phyloP scores from a whole-genome alignment of 1,140 invertebrate genomes.

The Steinernema feltiae region DNA sequence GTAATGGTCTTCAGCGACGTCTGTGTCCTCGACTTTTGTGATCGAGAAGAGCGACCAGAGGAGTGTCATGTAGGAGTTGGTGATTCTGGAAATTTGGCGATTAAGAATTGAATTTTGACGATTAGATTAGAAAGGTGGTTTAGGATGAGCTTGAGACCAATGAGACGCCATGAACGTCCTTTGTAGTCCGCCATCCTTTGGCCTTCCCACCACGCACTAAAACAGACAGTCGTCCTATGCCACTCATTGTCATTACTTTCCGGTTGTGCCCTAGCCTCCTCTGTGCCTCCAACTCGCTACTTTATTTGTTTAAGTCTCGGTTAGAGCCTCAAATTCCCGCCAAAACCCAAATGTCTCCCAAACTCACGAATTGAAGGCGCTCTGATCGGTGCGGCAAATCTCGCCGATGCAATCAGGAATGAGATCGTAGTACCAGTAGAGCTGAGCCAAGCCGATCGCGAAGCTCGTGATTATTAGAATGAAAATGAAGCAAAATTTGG shows the following conservation, averaged over 20 bases:
- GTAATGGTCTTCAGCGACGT: slow-evolving; percentile 46
- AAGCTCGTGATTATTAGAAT: slow-evolving; percentile 62
- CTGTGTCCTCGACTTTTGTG: slow-evolving; percentile 59
- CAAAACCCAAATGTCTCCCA: neutral
- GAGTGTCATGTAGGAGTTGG: slow-evolving; percentile 62
- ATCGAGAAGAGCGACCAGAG: slow-evolving; percentile 65
- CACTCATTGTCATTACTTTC: too few species aligned
- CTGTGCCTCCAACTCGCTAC: too few species aligned
- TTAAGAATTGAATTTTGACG: slow-evolving; percentile 16
- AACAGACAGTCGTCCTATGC: too few species aligned
- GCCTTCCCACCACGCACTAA: too few species aligned
- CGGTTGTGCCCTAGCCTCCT: too few species aligned
- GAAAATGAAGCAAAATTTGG: slow-evolving; percentile 63
- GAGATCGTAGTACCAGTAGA: slow-evolving; percentile 59
- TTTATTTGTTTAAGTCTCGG: too few species aligned
- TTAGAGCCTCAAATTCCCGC: neutral
- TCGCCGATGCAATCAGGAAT: slow-evolving; percentile 40
- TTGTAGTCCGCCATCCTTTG: too few species aligned
- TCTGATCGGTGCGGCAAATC: slow-evolving; percentile 39
- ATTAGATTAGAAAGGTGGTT: neutral
- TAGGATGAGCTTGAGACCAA: too few species aligned
- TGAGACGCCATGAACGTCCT: too few species aligned
- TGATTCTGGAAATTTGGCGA: slow-evolving; percentile 58
- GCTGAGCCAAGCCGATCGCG: slow-evolving; percentile 62
- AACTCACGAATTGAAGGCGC: slow-evolving; percentile 51